phyloP scores from a whole-genome alignment of 2,797 vertebrate genomes.

The Lepus oiostolus region DNA sequence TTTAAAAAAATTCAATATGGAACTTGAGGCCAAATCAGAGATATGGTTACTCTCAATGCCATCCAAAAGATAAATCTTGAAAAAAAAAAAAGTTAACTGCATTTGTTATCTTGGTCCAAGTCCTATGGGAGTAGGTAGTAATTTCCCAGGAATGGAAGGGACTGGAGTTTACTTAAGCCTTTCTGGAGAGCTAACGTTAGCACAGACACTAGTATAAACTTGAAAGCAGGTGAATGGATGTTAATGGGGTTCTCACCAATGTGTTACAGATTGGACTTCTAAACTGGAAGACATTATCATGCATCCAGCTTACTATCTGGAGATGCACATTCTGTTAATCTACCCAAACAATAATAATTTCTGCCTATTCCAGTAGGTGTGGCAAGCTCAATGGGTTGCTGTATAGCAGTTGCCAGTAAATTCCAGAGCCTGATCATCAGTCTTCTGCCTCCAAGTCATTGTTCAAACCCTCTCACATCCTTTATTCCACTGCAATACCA shows the following conservation, averaged over 20 bases:
- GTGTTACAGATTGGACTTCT: background rate
- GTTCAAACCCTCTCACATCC: background rate
- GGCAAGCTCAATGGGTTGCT: conserved; percentile 14
- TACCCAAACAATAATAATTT: conserved; percentile 37
- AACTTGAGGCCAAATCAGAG: conserved; percentile 81
- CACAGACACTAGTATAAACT: background rate
- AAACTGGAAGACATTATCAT: background rate
- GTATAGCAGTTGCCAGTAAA: conserved; percentile 30
- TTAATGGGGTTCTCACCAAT: background rate
- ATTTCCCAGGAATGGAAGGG: conserved; percentile 35
- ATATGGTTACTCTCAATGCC: conserved; percentile 80
- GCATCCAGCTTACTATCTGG: background rate
- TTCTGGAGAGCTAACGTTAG: conserved; percentile 41
- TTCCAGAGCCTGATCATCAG: conserved; percentile 22
- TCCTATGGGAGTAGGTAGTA: conserved; percentile 45
- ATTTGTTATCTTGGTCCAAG: conserved; percentile 64
- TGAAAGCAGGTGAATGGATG: background rate
- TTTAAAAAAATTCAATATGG: conserved; percentile 82
- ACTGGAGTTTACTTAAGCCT: conserved; percentile 56
- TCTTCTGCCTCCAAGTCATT: conserved; percentile 56
- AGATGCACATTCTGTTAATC: conserved; percentile 48
- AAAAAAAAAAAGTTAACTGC: conserved; percentile 49
- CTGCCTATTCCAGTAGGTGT: conserved; percentile 17
- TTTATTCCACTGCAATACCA: background rate
- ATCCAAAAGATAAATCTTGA: conserved; percentile 75